phyloP scores from a whole-genome alignment of 2,113 vertebrate species.

The Triplophysa tibetana region DNA sequence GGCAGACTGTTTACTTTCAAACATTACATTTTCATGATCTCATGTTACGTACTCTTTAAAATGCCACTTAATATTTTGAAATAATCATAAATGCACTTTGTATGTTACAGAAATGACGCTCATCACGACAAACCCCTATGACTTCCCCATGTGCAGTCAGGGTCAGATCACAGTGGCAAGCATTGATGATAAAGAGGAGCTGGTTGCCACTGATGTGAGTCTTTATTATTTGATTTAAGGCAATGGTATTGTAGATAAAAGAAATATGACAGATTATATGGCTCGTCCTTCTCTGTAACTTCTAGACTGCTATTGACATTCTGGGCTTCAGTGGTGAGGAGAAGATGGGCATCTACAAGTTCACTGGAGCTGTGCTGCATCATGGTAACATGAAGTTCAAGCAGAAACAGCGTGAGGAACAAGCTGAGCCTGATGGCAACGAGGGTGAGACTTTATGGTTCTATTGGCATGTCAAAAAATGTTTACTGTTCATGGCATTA shows the following conservation, averaged over 20 bases:
- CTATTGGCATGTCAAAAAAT: background rate
- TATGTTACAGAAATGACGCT: conserved; percentile 56
- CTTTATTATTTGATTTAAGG: background rate
- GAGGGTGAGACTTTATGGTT: conserved; percentile 56
- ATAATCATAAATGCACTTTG: background rate
- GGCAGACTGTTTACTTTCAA: no score
- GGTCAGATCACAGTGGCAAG: conserved; percentile 70
- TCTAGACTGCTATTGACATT: conserved; percentile 51
- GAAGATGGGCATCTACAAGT: conserved; percentile 46
- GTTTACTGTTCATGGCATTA: background rate
- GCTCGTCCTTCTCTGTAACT: background rate
- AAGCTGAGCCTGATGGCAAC: conserved; percentile 77
- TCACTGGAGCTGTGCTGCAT: conserved; percentile 73
- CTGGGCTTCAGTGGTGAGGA: conserved; percentile 39
- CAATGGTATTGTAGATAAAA: background rate
- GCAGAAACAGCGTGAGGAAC: conserved; percentile 80
- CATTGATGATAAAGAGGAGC: conserved; percentile 82
- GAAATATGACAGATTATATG: background rate
- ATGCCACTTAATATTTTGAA: background rate
- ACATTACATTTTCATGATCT: no score
- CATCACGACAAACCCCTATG: background rate
- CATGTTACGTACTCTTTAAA: no score
- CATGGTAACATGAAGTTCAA: conserved; percentile 82
- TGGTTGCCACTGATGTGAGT: conserved; percentile 85
- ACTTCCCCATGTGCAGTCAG: background rate